Conservation (phyloP, 2,113 vertebrate genomes). For the Mormyrus iriodes region DNA sequence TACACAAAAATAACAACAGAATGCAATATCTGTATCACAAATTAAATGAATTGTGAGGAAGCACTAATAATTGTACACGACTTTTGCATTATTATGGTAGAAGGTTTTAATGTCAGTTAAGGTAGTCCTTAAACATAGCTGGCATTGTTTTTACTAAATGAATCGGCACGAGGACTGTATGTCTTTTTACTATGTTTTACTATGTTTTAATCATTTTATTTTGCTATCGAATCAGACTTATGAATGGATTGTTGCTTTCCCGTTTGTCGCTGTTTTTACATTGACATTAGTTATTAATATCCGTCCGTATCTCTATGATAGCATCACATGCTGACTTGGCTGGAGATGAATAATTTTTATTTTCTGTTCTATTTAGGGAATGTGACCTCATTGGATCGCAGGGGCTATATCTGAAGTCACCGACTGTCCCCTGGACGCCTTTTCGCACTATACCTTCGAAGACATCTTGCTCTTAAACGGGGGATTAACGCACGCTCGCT, state of each 20-base stretch:
- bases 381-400: slow-evolving; percentile 1
- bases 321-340: not conserved
- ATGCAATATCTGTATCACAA: not conserved
- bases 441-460: not conserved
- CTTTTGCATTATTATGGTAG: not conserved
- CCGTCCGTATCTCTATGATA: not conserved
- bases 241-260: not conserved
- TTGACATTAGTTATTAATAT: not conserved
- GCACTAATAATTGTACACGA: not conserved
- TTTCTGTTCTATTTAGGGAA: not conserved
- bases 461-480: not conserved
- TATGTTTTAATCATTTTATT: not conserved
- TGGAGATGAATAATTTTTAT: slow-evolving; percentile 7
- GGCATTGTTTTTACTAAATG: not conserved
- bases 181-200: too few species aligned
- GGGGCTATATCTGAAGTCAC: not conserved
- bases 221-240: not conserved
- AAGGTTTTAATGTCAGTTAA: not conserved
- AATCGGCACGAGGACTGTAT: not conserved
- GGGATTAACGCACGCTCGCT: not conserved
- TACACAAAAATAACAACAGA: not conserved
- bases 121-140: not conserved
- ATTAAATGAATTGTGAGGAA: not conserved
- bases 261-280: not conserved
- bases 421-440: not conserved